Base-by-base conservation (phyloP, 2,113 vertebrate genomes). In the Numida meleagris region DNA sequence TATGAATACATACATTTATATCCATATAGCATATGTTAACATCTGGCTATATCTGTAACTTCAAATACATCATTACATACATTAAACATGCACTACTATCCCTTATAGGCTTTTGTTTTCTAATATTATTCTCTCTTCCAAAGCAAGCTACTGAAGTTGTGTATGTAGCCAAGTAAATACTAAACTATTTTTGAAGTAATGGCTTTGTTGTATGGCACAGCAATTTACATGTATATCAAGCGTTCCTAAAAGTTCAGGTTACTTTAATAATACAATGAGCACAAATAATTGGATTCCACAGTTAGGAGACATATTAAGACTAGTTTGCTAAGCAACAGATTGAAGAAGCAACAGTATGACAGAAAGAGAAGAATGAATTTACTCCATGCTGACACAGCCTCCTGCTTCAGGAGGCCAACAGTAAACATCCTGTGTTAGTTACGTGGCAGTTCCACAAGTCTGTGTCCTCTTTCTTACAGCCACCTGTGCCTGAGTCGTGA, bases 241-340 rank as follows among this genome's bases (percentile, higher is more conserved):
- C 4, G 3, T 33, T 85, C 74, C 67, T 2, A 2, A 46, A 89
- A 87, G 65, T 34, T 82, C 43, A 58, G 5, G 0, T 86, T 68
- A 51, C 34, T 48, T 36, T 67, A 67, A 81, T 75, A 72, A 78
- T 14, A 63, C 2, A 53, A 82, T 0, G 12, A 63, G 40, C 14
- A 19, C 6, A 80, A 63, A 10, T 57, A 68, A 92, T 65, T 71
- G 0, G 1, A 5, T 81, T 81, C 50, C 46, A 81, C 31, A 53
- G 82, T 76, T 83, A 92, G 36, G 15, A 82, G 53, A 79, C 24
- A 66, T 2, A 25, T 19, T 25, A 74, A 57, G 53, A 61, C 4
- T 38, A 62, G 62, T 51, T 71, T 92, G 80, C 70, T 86, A 68
- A 92, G 83, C 53, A 83, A 25, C 25, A 83, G 51, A 58, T 10